A percentile compares a stretch with the other conserved stretches of the same genome.
phyloP scores from a whole-genome alignment of 1,140 invertebrate species.

The Lasioglossum albipes region DNA sequence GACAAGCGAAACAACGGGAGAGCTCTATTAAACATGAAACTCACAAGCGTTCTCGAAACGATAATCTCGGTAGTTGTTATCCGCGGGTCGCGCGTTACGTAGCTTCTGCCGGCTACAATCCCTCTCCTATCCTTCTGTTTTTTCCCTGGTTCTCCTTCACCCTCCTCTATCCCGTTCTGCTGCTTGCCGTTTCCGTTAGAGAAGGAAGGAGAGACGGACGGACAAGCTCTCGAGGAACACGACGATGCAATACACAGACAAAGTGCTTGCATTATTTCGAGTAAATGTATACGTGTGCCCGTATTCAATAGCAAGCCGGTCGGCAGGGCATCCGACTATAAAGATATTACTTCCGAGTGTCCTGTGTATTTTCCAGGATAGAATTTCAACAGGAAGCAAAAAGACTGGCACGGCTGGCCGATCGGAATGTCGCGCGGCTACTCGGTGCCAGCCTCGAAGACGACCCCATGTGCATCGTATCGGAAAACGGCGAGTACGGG shows the following conservation, averaged over 20 bases:
- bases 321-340: slow-evolving; percentile 39
- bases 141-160: neutral
- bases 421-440: slow-evolving; percentile 89
- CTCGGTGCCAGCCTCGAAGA: slow-evolving; percentile 89
- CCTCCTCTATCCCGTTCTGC: no score
- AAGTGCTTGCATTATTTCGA: slow-evolving; percentile 40
- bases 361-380: slow-evolving; percentile 76
- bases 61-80: slow-evolving; percentile 32
- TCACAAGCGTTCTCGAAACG: slow-evolving; percentile 14
- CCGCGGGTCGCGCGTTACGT: slow-evolving; percentile 17
- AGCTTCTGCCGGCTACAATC: slow-evolving; percentile 4
- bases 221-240: neutral
- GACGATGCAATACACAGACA: neutral
- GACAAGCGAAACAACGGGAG: slow-evolving; percentile 6
- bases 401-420: slow-evolving; percentile 85
- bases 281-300: neutral
- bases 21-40: slow-evolving; percentile 31
- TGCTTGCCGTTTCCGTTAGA: no score
- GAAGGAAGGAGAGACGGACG: neutral
- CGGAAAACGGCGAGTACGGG: slow-evolving; percentile 85
- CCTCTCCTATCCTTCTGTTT: slow-evolving; percentile 20
- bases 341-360: slow-evolving; percentile 64
- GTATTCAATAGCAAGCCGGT: slow-evolving; percentile 34
- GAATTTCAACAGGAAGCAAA: slow-evolving; percentile 87
- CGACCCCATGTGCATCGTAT: slow-evolving; percentile 86